These are phyloP conservation scores for Meiosimyza decipiens DNA, from an alignment of 2,888 invertebrate genomes.

Conservation along the genomic window DNA sequence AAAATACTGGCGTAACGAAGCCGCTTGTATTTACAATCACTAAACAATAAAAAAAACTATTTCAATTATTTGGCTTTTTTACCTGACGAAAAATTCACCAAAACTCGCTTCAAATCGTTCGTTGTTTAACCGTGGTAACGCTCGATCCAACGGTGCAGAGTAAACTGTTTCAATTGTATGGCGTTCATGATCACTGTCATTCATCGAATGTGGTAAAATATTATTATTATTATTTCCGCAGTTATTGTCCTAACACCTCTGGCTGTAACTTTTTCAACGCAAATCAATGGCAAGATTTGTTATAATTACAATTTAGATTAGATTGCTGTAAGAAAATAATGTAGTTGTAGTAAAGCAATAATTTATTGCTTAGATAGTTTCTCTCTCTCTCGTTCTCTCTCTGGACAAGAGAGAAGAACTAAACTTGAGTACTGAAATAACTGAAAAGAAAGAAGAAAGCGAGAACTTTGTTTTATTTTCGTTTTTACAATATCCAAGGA, in stretches of 20 bases:
- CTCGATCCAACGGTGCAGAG: constrained; percentile 38
- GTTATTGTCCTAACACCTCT: neutral
- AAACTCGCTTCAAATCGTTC: constrained; percentile 39
- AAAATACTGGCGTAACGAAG: neutral
- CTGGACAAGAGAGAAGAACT: too few relatives aligned
- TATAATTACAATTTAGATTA: too few relatives aligned
- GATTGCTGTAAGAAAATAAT: too few relatives aligned
- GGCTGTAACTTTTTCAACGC: neutral
- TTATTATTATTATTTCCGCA: too few relatives aligned
- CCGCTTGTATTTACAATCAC: neutral
- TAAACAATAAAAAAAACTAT: neutral
- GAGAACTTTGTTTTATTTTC: too few relatives aligned
- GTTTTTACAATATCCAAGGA: too few relatives aligned
- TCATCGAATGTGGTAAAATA: constrained; percentile 15
- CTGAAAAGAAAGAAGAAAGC: too few relatives aligned
- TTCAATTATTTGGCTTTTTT: neutral
- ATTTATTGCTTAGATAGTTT: too few relatives aligned
- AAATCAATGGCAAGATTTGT: neutral
- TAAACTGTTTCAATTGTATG: constrained; percentile 46
- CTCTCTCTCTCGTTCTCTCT: too few relatives aligned
- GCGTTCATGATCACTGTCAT: constrained; percentile 18
- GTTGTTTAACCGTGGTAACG: constrained; percentile 36
- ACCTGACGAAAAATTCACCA: constrained; percentile 26
- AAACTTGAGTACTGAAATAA: too few relatives aligned
- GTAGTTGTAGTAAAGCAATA: too few relatives aligned